A percentile compares a stretch with the other conserved stretches of the same genome.
Conservation (phyloP, 2,113 vertebrate species). For the Spea bombifrons region DNA sequence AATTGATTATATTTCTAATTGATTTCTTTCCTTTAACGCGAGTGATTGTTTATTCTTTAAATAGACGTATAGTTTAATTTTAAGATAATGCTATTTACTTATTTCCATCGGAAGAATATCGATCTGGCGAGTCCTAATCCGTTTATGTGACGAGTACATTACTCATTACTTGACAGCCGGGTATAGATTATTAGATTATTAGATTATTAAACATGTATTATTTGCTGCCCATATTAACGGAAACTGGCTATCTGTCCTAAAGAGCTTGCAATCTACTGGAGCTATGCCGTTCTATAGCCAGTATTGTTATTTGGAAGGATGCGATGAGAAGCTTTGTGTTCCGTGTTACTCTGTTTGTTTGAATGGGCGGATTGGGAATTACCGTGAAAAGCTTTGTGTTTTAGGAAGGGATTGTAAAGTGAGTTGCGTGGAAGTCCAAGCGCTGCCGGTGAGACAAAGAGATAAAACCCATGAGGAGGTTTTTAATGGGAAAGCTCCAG, state of each 20-base stretch:
- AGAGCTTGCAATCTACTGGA: not conserved
- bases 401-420: not conserved
- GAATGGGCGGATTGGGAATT: not conserved
- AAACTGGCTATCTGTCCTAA: not conserved
- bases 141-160: too few species aligned
- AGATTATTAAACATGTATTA: too few species aligned
- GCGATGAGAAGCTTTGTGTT: not conserved
- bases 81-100: too few species aligned
- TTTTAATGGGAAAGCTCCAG: slow-evolving; percentile 2
- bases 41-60: too few species aligned
- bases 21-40: too few species aligned
- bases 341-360: not conserved
- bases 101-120: too few species aligned
- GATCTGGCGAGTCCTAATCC: too few species aligned
- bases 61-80: too few species aligned
- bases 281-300: not conserved
- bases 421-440: not conserved
- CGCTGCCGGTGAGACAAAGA: not conserved
- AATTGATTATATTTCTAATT: too few species aligned
- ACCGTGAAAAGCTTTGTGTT: not conserved
- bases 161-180: too few species aligned
- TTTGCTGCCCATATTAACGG: too few species aligned
- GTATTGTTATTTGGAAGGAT: not conserved
- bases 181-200: too few species aligned
- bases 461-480: not conserved